These are phyloP conservation scores for Carollia perspicillata DNA, from an alignment of 2,113 vertebrate genomes.

Conservation along the genomic window DNA sequence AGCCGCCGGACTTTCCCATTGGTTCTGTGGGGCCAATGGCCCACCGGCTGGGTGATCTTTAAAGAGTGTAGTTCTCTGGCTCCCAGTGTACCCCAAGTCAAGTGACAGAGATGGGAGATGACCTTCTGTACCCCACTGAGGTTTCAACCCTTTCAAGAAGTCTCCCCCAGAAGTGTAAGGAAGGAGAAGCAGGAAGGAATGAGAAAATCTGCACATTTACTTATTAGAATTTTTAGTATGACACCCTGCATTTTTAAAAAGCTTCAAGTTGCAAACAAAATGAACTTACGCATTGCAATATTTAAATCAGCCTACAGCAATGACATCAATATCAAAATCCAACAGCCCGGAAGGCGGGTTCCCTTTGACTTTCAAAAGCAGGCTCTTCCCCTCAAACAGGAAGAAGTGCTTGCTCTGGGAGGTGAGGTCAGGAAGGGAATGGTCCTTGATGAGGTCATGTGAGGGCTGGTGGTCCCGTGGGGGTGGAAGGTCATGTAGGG, in stretches of 20 bases:
- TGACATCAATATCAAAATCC: slow-evolving; percentile 45
- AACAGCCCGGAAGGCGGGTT: neutral
- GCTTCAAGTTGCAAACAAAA: slow-evolving; percentile 51
- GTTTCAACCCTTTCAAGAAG: slow-evolving; percentile 15
- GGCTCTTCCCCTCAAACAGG: neutral
- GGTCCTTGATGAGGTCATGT: neutral
- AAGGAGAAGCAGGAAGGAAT: slow-evolving; percentile 38
- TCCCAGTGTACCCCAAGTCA: neutral
- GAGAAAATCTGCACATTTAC: slow-evolving; percentile 38
- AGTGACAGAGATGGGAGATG: neutral
- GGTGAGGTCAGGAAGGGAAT: neutral
- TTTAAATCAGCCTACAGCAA: slow-evolving; percentile 55
- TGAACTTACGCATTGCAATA: slow-evolving; percentile 59
- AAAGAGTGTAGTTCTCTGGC: neutral
- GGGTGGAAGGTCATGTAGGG: neutral
- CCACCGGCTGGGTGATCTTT: neutral
- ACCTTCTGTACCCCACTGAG: neutral
- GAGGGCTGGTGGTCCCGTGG: accelerated
- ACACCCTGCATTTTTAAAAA: slow-evolving; percentile 42
- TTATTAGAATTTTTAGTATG: slow-evolving; percentile 68
- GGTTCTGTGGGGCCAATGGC: neutral
- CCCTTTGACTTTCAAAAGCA: neutral
- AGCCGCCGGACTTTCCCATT: neutral
- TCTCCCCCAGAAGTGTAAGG: slow-evolving; percentile 8
- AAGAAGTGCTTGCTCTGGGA: neutral